A percentile compares a stretch with the other conserved stretches of the same genome.
Conservation (phyloP, 2,888 invertebrate genomes). For the Latrodectus hesperus region DNA sequence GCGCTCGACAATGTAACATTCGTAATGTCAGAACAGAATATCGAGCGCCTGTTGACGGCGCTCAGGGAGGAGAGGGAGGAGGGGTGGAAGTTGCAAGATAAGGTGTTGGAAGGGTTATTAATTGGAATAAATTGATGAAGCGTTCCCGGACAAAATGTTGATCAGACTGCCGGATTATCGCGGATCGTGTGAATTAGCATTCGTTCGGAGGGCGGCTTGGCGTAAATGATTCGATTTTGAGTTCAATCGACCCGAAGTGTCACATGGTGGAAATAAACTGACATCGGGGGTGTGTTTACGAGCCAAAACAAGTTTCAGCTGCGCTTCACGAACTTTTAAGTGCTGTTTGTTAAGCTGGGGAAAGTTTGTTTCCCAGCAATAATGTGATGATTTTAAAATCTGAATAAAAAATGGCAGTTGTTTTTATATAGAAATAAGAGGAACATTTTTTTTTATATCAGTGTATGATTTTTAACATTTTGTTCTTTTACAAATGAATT, state of each 20-base stretch:
- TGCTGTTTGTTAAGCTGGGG: too few relatives aligned
- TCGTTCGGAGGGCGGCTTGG: slow-evolving; percentile 20
- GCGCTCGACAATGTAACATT: not conserved
- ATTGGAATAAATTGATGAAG: not conserved
- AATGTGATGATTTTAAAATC: too few relatives aligned
- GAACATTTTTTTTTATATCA: too few relatives aligned
- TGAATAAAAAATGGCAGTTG: too few relatives aligned
- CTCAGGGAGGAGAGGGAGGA: not conserved
- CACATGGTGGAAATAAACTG: too few relatives aligned
- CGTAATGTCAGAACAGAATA: not conserved
- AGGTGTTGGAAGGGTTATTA: not conserved
- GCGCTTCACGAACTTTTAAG: too few relatives aligned
- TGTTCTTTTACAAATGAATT: too few relatives aligned
- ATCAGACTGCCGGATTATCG: not conserved
- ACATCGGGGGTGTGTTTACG: not conserved
- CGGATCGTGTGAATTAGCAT: slow-evolving; percentile 10
- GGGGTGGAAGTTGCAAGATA: not conserved
- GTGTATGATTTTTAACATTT: too few relatives aligned
- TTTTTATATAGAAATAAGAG: too few relatives aligned
- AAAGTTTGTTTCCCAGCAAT: too few relatives aligned
- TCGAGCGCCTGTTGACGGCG: not conserved
- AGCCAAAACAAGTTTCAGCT: too few relatives aligned
- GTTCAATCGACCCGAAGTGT: slow-evolving; percentile 2
- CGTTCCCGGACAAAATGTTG: not conserved
- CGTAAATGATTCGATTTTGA: slow-evolving; percentile 12